These are phyloP conservation scores for Steinernema carpocapsae DNA, from an alignment of 2,888 invertebrate genomes.

Conservation along the genomic window DNA sequence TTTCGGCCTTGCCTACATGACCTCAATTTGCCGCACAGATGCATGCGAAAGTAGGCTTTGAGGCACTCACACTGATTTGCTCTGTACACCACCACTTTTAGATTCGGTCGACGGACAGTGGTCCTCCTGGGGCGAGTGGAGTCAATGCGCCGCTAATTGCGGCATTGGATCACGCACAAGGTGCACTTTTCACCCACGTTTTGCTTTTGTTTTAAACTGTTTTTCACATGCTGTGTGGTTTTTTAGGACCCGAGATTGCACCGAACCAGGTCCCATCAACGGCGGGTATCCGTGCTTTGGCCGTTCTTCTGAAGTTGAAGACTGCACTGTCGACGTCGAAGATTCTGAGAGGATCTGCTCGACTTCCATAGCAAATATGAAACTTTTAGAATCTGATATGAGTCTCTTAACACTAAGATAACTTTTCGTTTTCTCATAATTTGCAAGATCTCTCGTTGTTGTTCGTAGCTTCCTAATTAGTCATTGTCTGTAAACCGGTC, in stretches of 20 bases:
- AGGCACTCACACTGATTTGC: neutral
- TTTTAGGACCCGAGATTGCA: conserved; percentile 57
- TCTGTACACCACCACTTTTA: conserved; percentile 41
- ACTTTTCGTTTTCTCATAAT: too few relatives aligned
- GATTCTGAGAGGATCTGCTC: conserved; percentile 3
- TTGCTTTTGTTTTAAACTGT: neutral
- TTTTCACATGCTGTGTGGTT: conserved; percentile 9
- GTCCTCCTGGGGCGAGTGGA: conserved; percentile 65
- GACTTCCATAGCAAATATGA: conserved; percentile 17
- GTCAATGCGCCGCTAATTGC: conserved; percentile 54
- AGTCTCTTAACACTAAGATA: conserved; percentile 7
- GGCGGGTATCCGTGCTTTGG: conserved; percentile 65
- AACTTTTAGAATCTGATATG: conserved; percentile 12
- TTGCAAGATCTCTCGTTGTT: too few relatives aligned
- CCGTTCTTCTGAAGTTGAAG: conserved; percentile 52
- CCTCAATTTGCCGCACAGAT: conserved; percentile 51
- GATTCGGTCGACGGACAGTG: conserved; percentile 57
- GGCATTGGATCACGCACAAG: conserved; percentile 57
- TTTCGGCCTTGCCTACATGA: conserved; percentile 60
- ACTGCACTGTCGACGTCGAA: conserved; percentile 44
- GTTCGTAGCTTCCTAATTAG: too few relatives aligned
- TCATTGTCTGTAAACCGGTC: too few relatives aligned
- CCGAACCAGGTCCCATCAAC: conserved; percentile 42
- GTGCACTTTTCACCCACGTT: conserved; percentile 33
- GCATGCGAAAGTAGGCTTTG: conserved; percentile 42